These are phyloP conservation scores for Thecocarcelia acutangulata DNA, from an alignment of 2,888 invertebrate genomes.

Conservation along the genomic window DNA sequence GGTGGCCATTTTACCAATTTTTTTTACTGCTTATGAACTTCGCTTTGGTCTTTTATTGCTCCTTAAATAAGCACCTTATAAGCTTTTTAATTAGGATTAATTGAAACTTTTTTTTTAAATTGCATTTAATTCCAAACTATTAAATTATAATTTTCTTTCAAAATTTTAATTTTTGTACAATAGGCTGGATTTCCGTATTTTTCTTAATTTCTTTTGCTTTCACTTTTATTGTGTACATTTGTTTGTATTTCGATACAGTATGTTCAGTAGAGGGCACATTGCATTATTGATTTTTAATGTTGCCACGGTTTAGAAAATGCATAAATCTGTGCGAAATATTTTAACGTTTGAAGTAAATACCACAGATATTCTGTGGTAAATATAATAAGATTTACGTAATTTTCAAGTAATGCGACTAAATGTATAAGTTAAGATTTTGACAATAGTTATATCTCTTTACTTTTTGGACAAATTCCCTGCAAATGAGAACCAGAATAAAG, in stretches of 20 bases:
- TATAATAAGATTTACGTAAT: too few species aligned
- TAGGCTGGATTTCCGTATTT: conserved; percentile 34
- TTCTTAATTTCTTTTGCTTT: conserved; percentile 43
- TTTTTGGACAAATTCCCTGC: too few species aligned
- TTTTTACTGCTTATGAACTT: conserved; percentile 23
- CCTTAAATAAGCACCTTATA: neutral
- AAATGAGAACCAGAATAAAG: too few species aligned
- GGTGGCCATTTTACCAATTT: conserved; percentile 79
- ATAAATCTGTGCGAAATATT: too few species aligned
- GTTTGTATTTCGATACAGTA: neutral
- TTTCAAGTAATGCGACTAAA: too few species aligned
- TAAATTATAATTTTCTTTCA: neutral
- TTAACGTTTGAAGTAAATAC: too few species aligned
- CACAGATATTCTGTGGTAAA: too few species aligned
- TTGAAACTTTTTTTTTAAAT: neutral
- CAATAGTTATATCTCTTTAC: too few species aligned
- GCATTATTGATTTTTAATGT: conserved; percentile 17
- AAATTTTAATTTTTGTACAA: conserved; percentile 1
- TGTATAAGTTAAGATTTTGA: too few species aligned
- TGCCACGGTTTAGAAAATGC: neutral
- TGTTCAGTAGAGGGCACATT: conserved; percentile 7
- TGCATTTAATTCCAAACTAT: neutral
- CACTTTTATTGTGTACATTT: conserved; percentile 51
- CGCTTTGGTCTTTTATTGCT: neutral
- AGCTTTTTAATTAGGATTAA: neutral